Evolutionary conservation across 2,888 invertebrate species (phyloP), one percentile per base, ranked within the genome.

Genomic region (Cacoxenus indagator): DNA sequence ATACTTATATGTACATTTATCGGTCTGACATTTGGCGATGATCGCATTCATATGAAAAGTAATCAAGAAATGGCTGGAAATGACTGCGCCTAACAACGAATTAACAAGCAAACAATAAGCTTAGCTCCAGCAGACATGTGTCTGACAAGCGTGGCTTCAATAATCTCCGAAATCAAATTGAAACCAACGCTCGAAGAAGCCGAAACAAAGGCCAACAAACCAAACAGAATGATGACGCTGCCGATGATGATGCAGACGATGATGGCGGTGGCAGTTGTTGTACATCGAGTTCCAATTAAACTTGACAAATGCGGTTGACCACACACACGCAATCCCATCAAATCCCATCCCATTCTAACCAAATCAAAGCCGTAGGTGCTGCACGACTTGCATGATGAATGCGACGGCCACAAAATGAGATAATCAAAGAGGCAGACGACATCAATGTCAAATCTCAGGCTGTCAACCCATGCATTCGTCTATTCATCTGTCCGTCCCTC

Each of bases 301-400:
- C 78, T 77, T 84, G 81, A 84, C 84, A 83, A 83, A 83, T 83
- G 81, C 75, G 79, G 78, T 81, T 78, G 84, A 82, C 86, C 86
- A 84, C 86, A 86, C 84, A 76, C 74, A 76, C 75, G 72, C 78
- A 71, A 51, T 57, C 54, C 64, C 11, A 2, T 51, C 64, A 26
- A 14, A 46, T 29, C 62, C n/a, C n/a, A 4, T 24, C 67, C 61
- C 48, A 69, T 70, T 61, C 65, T 2, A 27, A n/a, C 31, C 37
- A 65, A 62, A 65, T 37, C 37, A 14, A 9, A 4, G 51, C 51
- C 22, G 51, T 51, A 51, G 51, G 51, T 51, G 51, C 51, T 9
- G 51, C 22, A 51, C 19, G 8, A 51, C 19, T 76, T 75, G 75
- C 72, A 70, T 71, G 70, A 71, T 72, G 57, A 54, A 19, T 45